Base-by-base conservation (phyloP, 2,888 invertebrate species). In the Galeruca laticollis region DNA sequence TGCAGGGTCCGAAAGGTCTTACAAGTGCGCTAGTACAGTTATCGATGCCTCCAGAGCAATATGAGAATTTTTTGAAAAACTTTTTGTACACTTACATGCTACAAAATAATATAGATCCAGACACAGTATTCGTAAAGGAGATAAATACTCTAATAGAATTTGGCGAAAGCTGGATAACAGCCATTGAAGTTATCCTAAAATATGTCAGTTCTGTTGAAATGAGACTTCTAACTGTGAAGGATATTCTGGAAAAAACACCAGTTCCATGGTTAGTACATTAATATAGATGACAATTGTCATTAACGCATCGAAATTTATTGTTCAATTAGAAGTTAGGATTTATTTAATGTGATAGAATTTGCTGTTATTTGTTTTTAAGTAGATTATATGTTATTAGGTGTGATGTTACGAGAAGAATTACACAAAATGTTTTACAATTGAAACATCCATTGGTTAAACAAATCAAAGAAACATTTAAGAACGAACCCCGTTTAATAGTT, bases 401-500 rank as follows among this genome's bases (percentile, higher is more conserved):
- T 57, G 68, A 77, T n/a, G 71, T 67, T 15, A 71, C 83, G 13
- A 77, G 77, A 68, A 70, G 79, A 57, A 78, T 84, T n/a, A 80
- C 80, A 1, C 65, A 74, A 26, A 73, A 73, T 35, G 76, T 76
- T 8, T 70, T 80, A 21, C 71, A 79, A 57, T 78, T 80, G 68
- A 73, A 76, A 0, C 86, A 87, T 78, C 81, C 81, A 11, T 73
- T 86, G 40, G 83, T 84, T 6, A 71, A 77, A 20, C 76, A 82
- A 70, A 85, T 88, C 52, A 80, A 78, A 72, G 75, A 80, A 20
- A 82, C 86, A 69, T 77, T 83, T 47, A 83, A 83, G 61, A 80
- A 82, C 37, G 85, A 88, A 69, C 81, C 85, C 0, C 82, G 83
- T 56, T 85, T 86, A 75, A 76, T 86, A 18, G 82, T 88, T 52